These are phyloP conservation scores for Lithophane leautieri DNA, from an alignment of 2,888 invertebrate genomes.

Conservation along the genomic window DNA sequence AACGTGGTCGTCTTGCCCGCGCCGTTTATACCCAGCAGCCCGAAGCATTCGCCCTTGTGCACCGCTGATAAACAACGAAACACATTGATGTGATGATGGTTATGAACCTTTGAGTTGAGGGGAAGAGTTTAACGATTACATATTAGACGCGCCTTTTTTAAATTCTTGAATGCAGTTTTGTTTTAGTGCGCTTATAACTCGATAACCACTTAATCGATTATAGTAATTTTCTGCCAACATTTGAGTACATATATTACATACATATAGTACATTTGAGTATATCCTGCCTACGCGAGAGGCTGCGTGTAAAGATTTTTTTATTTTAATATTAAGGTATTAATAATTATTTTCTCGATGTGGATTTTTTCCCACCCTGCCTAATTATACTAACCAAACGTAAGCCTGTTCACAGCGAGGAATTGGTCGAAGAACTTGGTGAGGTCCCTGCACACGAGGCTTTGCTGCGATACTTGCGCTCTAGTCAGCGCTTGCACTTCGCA, in stretches of 20 bases:
- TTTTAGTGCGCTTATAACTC: not conserved
- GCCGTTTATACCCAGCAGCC: slow-evolving; percentile 95
- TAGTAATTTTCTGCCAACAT: not conserved
- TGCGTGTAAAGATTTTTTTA: too few species aligned
- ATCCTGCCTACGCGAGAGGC: not conserved
- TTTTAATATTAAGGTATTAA: too few species aligned
- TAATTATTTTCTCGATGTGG: too few species aligned
- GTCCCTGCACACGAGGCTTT: slow-evolving; percentile 92
- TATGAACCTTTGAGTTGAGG: not conserved
- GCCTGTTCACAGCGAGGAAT: slow-evolving; percentile 94
- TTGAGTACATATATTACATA: too few species aligned
- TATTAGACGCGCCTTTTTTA: not conserved
- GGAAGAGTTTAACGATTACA: not conserved
- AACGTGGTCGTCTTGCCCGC: slow-evolving; percentile 98
- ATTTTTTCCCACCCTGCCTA: not conserved
- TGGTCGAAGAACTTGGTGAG: slow-evolving; percentile 94
- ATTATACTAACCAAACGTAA: slow-evolving; percentile 88
- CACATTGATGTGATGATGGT: not conserved
- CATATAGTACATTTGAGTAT: not conserved
- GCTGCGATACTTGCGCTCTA: slow-evolving; percentile 75
- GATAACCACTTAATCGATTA: not conserved
- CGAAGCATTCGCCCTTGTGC: slow-evolving; percentile 94
- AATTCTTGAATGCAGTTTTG: not conserved
- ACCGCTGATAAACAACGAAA: slow-evolving; percentile 87
- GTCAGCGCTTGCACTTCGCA: slow-evolving; percentile 83